phyloP scores from a whole-genome alignment of 2,888 invertebrate genomes.

The Trissolcus japonicus region DNA sequence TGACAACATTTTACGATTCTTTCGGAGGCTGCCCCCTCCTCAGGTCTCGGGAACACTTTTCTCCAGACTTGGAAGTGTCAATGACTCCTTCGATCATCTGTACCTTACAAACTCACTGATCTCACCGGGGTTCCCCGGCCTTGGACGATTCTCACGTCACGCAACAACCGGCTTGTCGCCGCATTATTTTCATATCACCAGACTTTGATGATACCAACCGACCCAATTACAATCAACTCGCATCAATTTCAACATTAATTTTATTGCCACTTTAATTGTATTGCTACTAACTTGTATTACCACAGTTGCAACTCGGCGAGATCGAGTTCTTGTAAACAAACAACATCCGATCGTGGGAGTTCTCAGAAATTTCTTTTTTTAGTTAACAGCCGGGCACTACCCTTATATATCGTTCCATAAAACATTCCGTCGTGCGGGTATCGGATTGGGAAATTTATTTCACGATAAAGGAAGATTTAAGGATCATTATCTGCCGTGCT shows the following conservation, averaged over 20 bases:
- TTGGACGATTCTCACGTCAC: constrained; percentile 28
- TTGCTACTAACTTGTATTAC: too few relatives aligned
- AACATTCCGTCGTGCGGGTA: constrained; percentile 55
- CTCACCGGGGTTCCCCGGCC: constrained; percentile 7
- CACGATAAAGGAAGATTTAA: constrained; percentile 66
- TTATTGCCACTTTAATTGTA: too few relatives aligned
- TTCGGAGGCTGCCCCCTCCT: background rate
- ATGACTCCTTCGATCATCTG: constrained; percentile 19
- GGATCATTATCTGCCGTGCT: constrained; percentile 63
- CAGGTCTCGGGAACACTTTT: constrained; percentile 6
- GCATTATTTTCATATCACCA: constrained; percentile 52
- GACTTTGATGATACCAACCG: constrained; percentile 63
- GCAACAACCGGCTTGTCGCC: constrained; percentile 19
- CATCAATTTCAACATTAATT: constrained; percentile 60
- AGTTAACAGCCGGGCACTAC: background rate
- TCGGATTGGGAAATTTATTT: constrained; percentile 62
- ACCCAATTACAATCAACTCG: constrained; percentile 76
- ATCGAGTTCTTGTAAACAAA: constrained; percentile 41
- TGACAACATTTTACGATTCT: constrained; percentile 22
- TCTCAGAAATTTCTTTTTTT: background rate
- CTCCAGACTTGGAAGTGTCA: constrained; percentile 11
- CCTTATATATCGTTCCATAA: constrained; percentile 39
- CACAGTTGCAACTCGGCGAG: too few relatives aligned
- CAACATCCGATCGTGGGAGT: constrained; percentile 20
- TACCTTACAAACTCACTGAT: background rate